Percentiles rank a stretch among this genome's conserved stretches.
Evolutionary conservation across 1,140 invertebrate species (phyloP).

Genomic region (Heliconius himera): DNA sequence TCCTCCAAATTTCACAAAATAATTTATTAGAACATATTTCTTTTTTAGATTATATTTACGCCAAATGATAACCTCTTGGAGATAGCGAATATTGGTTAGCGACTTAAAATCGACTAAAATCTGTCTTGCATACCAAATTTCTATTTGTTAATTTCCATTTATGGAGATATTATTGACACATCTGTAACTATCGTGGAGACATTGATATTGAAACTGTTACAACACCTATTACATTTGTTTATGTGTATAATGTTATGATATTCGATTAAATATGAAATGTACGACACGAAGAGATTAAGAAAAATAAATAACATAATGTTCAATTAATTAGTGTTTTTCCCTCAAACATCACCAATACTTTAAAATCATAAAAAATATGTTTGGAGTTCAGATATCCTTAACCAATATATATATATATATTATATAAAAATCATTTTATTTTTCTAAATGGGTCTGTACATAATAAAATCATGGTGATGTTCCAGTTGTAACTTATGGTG

Average conservation of each 20-base stretch:
- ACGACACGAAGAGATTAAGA: neutral
- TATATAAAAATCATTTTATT: neutral
- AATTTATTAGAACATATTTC: too few species aligned
- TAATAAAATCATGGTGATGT: neutral
- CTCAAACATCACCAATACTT: neutral
- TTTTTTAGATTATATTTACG: too few species aligned
- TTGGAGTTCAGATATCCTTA: too few species aligned
- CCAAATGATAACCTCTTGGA: too few species aligned
- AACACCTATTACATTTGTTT: constrained; percentile 22
- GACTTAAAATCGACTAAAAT: neutral
- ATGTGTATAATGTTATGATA: constrained; percentile 18
- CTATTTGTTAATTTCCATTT: neutral
- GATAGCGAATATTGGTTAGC: neutral
- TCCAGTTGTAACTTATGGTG: neutral
- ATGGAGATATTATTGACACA: constrained; percentile 39
- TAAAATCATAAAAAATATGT: neutral
- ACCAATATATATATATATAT: too few species aligned
- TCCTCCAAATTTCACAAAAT: constrained; percentile 22
- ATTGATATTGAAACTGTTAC: constrained; percentile 20
- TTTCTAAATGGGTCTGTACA: neutral
- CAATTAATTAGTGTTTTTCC: neutral
- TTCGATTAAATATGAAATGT: constrained; percentile 15
- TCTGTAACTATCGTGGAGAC: constrained; percentile 9
- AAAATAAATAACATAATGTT: neutral
- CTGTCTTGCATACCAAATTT: neutral